phyloP scores from a whole-genome alignment of 2,888 invertebrate species.

The Sphinx pinastri region DNA sequence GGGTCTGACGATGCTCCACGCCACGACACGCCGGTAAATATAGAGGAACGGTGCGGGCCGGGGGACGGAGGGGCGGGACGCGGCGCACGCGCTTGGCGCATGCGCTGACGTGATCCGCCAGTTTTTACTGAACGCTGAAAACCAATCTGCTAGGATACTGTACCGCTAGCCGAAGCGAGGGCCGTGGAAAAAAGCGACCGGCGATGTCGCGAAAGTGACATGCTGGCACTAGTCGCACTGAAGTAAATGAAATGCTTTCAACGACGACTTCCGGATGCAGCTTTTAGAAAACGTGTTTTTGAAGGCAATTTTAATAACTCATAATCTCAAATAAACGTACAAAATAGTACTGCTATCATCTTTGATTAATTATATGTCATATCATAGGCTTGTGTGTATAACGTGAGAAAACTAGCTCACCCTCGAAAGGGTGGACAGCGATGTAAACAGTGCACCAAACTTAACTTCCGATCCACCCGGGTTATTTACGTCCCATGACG shows the following conservation, averaged over 20 bases:
- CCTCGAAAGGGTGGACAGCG: too few species aligned
- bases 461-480: too few species aligned
- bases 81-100: conserved; percentile 63
- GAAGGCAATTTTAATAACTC: too few species aligned
- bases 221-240: neutral
- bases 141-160: conserved; percentile 31
- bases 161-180: conserved; percentile 26
- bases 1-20: conserved; percentile 43
- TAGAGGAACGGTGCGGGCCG: conserved; percentile 43
- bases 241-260: neutral
- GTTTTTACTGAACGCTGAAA: conserved; percentile 66
- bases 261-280: neutral
- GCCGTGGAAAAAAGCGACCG: conserved; percentile 9
- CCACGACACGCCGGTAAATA: conserved; percentile 53
- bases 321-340: too few species aligned
- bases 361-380: too few species aligned
- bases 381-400: too few species aligned
- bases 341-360: too few species aligned
- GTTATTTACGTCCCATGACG: too few species aligned
- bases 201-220: conserved; percentile 7
- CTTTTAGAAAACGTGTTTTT: neutral
- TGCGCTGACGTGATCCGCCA: conserved; percentile 63
- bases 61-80: conserved; percentile 38
- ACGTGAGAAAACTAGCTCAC: too few species aligned
- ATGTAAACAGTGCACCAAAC: too few species aligned